phyloP scores from a whole-genome alignment of 2,888 invertebrate genomes.

The Drosophila putrida region DNA sequence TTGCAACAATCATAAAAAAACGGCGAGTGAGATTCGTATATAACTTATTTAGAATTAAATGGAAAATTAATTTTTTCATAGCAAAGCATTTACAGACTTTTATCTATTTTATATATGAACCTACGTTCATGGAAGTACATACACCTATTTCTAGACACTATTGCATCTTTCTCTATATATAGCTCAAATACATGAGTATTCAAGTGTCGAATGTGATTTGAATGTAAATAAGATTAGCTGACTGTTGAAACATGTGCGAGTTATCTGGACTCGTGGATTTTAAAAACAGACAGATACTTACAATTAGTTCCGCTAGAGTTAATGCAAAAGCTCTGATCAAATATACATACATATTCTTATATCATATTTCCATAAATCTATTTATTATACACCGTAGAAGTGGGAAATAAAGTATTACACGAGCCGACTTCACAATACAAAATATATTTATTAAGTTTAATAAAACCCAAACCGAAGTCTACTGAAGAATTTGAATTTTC shows the following conservation, averaged over 20 bases:
- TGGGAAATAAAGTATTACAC: not conserved
- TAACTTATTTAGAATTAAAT: conserved; percentile 50
- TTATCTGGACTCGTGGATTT: not conserved
- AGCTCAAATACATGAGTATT: not conserved
- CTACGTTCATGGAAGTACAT: not conserved
- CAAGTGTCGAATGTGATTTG: conserved; percentile 9
- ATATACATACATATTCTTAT: not conserved
- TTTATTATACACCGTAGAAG: not conserved
- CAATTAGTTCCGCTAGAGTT: conserved; percentile 2
- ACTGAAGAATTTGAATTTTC: no score
- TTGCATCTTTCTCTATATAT: not conserved
- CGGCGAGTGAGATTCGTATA: conserved; percentile 31
- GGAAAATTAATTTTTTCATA: conserved; percentile 45
- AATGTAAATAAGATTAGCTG: conserved; percentile 4
- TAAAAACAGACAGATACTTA: conserved; percentile 1
- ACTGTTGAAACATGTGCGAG: not conserved
- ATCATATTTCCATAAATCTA: not conserved
- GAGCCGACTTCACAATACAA: no score
- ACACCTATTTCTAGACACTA: not conserved
- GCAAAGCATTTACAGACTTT: not conserved
- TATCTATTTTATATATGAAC: not conserved
- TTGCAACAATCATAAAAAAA: conserved; percentile 40
- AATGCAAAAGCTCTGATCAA: not conserved
- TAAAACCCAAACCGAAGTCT: no score
- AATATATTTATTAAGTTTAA: no score